Conservation (phyloP, 2,113 vertebrate species). For the Melierax canorus region DNA sequence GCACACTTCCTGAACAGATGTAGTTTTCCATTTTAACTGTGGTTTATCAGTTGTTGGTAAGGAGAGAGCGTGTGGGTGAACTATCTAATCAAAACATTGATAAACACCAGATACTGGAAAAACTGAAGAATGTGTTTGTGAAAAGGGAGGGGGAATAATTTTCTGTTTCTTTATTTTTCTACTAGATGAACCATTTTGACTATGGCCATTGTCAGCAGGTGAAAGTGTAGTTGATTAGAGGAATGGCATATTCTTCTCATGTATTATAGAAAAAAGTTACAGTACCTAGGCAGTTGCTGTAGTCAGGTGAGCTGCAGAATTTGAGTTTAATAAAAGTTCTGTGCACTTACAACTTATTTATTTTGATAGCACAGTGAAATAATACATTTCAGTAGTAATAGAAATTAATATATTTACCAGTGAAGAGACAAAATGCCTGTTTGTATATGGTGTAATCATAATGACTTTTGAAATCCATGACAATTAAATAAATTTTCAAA, state of each 20-base stretch:
- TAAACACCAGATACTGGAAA: background rate
- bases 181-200: background rate
- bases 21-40: slow-evolving; percentile 26
- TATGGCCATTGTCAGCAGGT: background rate
- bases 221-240: background rate
- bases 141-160: background rate
- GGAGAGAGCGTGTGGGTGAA: background rate
- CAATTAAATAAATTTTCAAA: background rate
- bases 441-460: background rate
- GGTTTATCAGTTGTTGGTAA: slow-evolving; percentile 21
- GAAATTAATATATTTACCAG: background rate
- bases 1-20: background rate
- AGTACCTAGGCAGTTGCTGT: background rate
- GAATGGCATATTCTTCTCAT: background rate
- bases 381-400: background rate
- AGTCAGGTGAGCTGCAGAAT: background rate
- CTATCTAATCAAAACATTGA: background rate
- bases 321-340: background rate
- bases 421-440: background rate
- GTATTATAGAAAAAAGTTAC: background rate
- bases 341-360: background rate
- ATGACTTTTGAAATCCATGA: background rate
- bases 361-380: background rate
- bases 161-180: background rate
- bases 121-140: background rate